phyloP scores from a whole-genome alignment of 2,113 vertebrate species.

The Oxyruncus cristatus region DNA sequence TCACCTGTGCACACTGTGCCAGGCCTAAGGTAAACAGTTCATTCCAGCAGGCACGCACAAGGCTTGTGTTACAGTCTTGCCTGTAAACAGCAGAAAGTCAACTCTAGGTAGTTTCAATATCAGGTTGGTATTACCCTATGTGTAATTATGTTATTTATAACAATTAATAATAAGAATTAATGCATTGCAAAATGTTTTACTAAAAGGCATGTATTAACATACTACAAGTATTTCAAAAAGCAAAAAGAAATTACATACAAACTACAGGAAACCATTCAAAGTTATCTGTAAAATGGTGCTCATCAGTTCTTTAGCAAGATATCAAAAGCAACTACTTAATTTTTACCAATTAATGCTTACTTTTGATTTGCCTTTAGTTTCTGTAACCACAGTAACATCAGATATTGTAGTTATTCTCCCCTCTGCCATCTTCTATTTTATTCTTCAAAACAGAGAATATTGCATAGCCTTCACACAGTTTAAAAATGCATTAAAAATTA shows the following conservation, averaged over 20 bases:
- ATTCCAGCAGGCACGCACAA: conserved; percentile 97
- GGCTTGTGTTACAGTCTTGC: conserved; percentile 93
- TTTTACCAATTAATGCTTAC: background rate
- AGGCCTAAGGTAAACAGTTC: conserved; percentile 97
- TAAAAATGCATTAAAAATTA: background rate
- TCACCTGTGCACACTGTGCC: conserved; percentile 95
- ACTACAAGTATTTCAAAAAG: background rate
- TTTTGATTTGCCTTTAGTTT: background rate
- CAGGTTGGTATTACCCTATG: background rate
- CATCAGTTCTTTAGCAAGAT: background rate
- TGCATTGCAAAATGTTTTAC: background rate
- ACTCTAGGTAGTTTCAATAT: background rate
- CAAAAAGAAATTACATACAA: background rate
- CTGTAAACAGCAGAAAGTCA: conserved; percentile 63
- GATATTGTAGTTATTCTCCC: background rate
- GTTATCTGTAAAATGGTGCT: background rate
- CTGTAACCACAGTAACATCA: background rate
- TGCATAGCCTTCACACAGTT: background rate
- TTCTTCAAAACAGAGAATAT: background rate
- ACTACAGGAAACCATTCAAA: background rate
- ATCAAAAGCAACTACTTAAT: background rate
- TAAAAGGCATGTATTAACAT: background rate
- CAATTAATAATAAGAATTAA: background rate
- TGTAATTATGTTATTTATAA: background rate
- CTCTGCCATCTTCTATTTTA: background rate